Conservation (phyloP, 2,888 invertebrate species). For the Masnerella sp. region DNA sequence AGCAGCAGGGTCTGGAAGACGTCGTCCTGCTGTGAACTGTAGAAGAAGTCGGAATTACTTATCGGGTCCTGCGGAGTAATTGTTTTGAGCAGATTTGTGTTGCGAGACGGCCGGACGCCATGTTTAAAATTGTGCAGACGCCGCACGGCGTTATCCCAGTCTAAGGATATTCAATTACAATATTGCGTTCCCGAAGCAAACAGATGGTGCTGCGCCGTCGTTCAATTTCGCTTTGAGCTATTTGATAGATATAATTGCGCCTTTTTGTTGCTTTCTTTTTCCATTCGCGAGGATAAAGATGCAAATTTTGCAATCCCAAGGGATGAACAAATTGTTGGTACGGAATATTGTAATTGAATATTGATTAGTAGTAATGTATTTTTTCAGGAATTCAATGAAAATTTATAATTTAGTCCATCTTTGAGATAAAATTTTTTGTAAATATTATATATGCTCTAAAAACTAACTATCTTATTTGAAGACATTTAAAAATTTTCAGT, state of each 20-base stretch:
- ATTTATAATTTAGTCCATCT: too few species aligned
- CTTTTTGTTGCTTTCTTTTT: too few species aligned
- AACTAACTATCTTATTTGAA: too few species aligned
- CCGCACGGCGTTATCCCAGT: neutral
- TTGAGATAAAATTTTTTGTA: too few species aligned
- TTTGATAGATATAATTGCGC: slow-evolving; percentile 3
- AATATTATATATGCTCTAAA: too few species aligned
- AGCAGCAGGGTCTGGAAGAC: slow-evolving; percentile 94
- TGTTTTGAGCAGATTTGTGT: slow-evolving; percentile 32
- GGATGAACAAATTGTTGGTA: too few species aligned
- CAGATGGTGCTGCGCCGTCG: slow-evolving; percentile 21
- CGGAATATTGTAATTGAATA: too few species aligned
- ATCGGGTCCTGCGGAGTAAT: slow-evolving; percentile 84
- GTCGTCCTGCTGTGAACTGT: slow-evolving; percentile 85
- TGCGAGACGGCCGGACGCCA: neutral
- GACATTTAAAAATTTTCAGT: too few species aligned
- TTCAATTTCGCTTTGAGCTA: slow-evolving; percentile 8
- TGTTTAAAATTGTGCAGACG: slow-evolving; percentile 27
- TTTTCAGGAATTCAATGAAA: too few species aligned
- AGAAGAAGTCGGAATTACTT: slow-evolving; percentile 90
- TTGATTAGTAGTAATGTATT: too few species aligned
- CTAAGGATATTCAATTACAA: slow-evolving; percentile 43
- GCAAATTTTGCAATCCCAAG: too few species aligned
- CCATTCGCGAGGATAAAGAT: too few species aligned
- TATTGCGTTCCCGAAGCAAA: slow-evolving; percentile 26